Base-by-base conservation (phyloP, 2,797 vertebrate genomes). In the Lycodopsis pacificus region DNA sequence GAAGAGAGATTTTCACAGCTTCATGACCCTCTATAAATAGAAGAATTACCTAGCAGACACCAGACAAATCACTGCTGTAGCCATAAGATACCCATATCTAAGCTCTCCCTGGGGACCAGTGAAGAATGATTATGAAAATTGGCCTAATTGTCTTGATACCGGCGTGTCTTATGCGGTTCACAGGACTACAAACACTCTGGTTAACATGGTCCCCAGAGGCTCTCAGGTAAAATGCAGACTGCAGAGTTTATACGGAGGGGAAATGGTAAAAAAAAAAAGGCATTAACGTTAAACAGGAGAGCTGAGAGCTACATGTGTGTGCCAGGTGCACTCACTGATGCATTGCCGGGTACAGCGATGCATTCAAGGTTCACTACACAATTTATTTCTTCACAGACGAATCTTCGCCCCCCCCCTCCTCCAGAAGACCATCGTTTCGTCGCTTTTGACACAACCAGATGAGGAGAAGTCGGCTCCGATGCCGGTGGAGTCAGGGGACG, bases 361-460 rank as follows among this genome's bases (percentile, higher is more conserved):
- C 38, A 14, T 69, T n/a, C 53, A 22, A 22, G 63, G 30, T 65
- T 82, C 59, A 38, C 20, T 27, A 48, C 83, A 70, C 77, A 86
- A 71, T 89, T 85, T 22, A 59, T 86, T 84, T 93, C 90, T 87
- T 48, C 6, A 32, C 20, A 15, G 20, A 76, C 89, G 91, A 91
- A 95, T 91, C 87, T 85, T 56, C 79, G 88, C 86, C 90, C 80
- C 46, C 17, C 22, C 51, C 3, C 7, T 87, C 88, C 93, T 86
- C 32, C 32, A 30, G 77, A 86, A 83, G 87, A 79, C 82, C 88
- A 92, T 92, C 44, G 92, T 91, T 91, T 94, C 91, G 88, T 34
- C 91, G 87, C 94, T 92, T 95, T 91, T 94, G 92, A 96, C 92
- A 94, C 91, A 93, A 93, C 91, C 92, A 94, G 93, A 92, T 89